phyloP scores from a whole-genome alignment of 2,888 invertebrate species.

The Litoditis marina region DNA sequence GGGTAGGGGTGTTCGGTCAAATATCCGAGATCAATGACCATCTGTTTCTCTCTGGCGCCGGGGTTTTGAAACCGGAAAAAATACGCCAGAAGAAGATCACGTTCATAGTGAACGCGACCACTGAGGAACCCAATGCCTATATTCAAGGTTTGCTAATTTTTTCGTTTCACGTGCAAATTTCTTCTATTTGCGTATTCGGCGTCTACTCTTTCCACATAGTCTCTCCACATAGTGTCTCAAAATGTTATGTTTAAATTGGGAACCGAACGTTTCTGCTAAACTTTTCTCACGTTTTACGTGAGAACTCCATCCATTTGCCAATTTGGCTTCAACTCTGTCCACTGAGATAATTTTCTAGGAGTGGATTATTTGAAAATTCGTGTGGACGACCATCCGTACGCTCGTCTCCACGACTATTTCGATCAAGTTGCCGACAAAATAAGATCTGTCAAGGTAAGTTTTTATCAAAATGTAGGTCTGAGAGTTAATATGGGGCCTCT shows the following conservation, averaged over 20 bases:
- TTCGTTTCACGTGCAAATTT: too few relatives aligned
- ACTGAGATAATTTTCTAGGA: slow-evolving; percentile 41
- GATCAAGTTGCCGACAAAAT: slow-evolving; percentile 67
- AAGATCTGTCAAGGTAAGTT: slow-evolving; percentile 46
- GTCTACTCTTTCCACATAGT: too few relatives aligned
- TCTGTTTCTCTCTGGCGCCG: slow-evolving; percentile 78
- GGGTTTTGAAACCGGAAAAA: slow-evolving; percentile 72
- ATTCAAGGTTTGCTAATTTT: slow-evolving; percentile 62
- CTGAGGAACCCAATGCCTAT: slow-evolving; percentile 72
- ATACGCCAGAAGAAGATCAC: slow-evolving; percentile 72
- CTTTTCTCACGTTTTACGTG: too few relatives aligned
- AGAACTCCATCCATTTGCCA: too few relatives aligned
- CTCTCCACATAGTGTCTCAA: too few relatives aligned
- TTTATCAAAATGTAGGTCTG: too few relatives aligned
- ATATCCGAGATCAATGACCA: slow-evolving; percentile 73
- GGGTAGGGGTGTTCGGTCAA: slow-evolving; percentile 57
- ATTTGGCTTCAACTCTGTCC: not conserved
- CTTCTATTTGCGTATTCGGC: too few relatives aligned
- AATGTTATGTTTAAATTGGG: too few relatives aligned
- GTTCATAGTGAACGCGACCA: slow-evolving; percentile 78
- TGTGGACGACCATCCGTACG: slow-evolving; percentile 74
- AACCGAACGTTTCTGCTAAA: too few relatives aligned
- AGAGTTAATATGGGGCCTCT: too few relatives aligned
- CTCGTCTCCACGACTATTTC: slow-evolving; percentile 75
- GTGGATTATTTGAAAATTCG: slow-evolving; percentile 73